Conservation (phyloP, 1,140 invertebrate species). For the Eulimnadia texana region DNA sequence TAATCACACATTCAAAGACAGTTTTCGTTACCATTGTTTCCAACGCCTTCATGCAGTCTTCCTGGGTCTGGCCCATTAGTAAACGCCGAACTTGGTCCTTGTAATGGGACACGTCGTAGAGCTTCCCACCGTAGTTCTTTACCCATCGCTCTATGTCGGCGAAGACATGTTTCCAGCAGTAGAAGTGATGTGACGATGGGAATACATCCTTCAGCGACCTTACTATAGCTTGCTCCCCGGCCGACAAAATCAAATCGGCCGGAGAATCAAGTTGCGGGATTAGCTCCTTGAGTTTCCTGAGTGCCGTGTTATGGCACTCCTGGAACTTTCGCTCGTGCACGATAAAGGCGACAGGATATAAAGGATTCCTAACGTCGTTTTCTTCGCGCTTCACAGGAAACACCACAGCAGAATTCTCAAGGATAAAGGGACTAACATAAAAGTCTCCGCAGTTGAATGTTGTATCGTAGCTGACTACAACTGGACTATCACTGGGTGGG, state of each 20-base stretch:
- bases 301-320: not conserved
- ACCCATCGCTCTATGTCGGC: not conserved
- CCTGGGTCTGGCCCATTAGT: constrained; percentile 7
- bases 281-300: not conserved
- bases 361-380: not conserved
- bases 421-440: not conserved
- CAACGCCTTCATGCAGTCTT: constrained; percentile 7
- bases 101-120: not conserved
- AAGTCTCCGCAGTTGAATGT: not conserved
- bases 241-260: not conserved
- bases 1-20: too few relatives aligned
- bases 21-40: not conserved
- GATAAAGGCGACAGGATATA: not conserved
- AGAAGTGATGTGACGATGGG: not conserved
- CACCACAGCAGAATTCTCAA: not conserved
- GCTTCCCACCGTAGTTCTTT: not conserved
- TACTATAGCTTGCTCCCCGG: not conserved
- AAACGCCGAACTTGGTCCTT: not conserved
- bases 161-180: not conserved
- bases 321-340: not conserved
- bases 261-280: not conserved
- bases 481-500: not conserved
- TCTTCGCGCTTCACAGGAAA: not conserved
- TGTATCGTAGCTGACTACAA: not conserved
- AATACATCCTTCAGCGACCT: not conserved